Evolutionary conservation across 1,140 invertebrate genomes (phyloP).

Genomic region (Octopus sinensis): DNA sequence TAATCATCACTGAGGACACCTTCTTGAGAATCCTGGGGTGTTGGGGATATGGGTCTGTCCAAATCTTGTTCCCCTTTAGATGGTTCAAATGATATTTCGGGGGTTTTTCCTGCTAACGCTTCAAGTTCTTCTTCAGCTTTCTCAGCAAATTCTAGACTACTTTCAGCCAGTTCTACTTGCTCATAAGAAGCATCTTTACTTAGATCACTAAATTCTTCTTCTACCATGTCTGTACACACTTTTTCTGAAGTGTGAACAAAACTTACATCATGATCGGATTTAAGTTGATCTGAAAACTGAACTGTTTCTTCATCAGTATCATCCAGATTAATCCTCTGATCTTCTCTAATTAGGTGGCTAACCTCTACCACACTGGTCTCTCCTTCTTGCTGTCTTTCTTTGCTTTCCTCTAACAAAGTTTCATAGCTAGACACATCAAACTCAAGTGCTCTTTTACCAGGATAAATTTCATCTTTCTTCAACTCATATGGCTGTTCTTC

Average conservation of each 20-base stretch:
- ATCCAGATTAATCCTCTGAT: not conserved
- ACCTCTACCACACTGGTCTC: not conserved
- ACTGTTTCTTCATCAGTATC: constrained; percentile 17
- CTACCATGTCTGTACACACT: not conserved
- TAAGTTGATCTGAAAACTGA: not conserved
- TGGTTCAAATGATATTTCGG: constrained; percentile 35
- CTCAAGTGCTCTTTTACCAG: constrained; percentile 43
- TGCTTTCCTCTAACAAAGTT: not conserved
- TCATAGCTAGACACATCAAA: constrained; percentile 17
- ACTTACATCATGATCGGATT: not conserved
- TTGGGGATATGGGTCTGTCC: constrained; percentile 52
- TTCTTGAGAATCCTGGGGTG: constrained; percentile 48
- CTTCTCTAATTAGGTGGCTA: not conserved
- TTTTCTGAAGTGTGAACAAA: not conserved
- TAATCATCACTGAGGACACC: constrained; percentile 37
- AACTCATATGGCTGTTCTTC: constrained; percentile 26
- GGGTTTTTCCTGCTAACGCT: not conserved
- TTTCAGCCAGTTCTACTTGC: not conserved
- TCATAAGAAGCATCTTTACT: not conserved
- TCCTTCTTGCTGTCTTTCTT: not conserved
- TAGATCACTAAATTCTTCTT: not conserved
- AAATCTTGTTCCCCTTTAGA: constrained; percentile 41
- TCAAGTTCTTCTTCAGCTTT: constrained; percentile 44
- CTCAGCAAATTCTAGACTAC: constrained; percentile 34
- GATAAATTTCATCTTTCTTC: constrained; percentile 36